Evolutionary conservation across 2,797 vertebrate genomes (phyloP).

Genomic region (Siniperca scherzeri): DNA sequence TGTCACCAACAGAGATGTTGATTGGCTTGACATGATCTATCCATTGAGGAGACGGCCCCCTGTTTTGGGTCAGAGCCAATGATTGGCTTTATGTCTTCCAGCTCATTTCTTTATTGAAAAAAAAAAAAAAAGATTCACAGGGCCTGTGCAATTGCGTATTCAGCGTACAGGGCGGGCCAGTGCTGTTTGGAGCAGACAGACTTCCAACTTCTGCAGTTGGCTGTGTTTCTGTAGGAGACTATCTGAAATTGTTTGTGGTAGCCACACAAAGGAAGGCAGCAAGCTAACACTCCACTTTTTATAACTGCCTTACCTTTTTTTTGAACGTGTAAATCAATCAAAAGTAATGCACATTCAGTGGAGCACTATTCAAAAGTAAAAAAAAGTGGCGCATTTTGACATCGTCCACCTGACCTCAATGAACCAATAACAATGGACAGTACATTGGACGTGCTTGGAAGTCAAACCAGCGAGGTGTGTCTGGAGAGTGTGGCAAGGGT

Average conservation of each 20-base stretch:
- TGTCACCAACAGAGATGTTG: no score
- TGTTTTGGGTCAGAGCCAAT: no score
- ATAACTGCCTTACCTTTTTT: neutral
- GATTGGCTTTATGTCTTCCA: no score
- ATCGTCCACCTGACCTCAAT: neutral
- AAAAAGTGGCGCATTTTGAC: neutral
- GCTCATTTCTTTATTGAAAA: no score
- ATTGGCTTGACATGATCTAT: no score
- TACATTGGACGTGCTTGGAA: no score
- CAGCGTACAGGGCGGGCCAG: no score
- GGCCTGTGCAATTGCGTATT: no score
- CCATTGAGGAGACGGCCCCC: no score
- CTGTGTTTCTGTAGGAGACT: neutral
- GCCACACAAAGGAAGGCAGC: neutral
- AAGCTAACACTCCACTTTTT: neutral
- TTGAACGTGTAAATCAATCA: neutral
- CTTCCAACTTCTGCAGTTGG: neutral
- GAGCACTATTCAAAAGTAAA: neutral
- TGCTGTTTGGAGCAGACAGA: constrained; percentile 6
- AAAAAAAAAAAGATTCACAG: no score
- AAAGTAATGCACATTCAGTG: neutral
- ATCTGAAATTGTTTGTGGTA: neutral
- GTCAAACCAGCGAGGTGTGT: no score
- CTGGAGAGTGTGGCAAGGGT: no score
- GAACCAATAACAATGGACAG: neutral